A percentile compares a stretch with the other conserved stretches of the same genome.
Evolutionary conservation across 2,888 invertebrate genomes (phyloP).

Genomic region (Cosmia pyralina): DNA sequence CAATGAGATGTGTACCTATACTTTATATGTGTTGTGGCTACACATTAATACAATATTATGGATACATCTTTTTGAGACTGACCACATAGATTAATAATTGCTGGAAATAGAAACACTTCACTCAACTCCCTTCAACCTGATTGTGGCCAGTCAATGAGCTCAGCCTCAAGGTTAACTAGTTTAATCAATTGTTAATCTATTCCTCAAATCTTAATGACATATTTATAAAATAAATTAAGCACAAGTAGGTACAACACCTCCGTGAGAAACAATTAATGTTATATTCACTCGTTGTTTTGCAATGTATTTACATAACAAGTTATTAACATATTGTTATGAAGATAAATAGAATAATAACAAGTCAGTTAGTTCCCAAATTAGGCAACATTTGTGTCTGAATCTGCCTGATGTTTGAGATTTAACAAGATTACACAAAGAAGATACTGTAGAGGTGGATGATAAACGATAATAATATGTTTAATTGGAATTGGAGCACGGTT

Average conservation of each 20-base stretch:
- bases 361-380: slow-evolving; percentile 51
- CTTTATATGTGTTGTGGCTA: background rate
- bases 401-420: slow-evolving; percentile 15
- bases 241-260: slow-evolving; percentile 37
- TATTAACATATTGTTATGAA: slow-evolving; percentile 48
- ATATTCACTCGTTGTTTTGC: slow-evolving; percentile 49
- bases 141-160: slow-evolving; percentile 35
- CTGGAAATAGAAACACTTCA: slow-evolving; percentile 25
- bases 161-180: slow-evolving; percentile 59
- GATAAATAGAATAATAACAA: slow-evolving; percentile 47
- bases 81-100: background rate
- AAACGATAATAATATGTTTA: slow-evolving; percentile 12
- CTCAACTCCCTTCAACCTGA: slow-evolving; percentile 22
- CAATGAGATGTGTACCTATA: background rate
- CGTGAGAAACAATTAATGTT: slow-evolving; percentile 63
- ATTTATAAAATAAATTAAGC: slow-evolving; percentile 54
- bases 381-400: slow-evolving; percentile 35
- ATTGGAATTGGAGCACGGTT: slow-evolving; percentile 20
- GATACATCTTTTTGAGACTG: background rate
- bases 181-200: slow-evolving; percentile 52
- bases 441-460: background rate
- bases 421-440: slow-evolving; percentile 22
- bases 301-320: slow-evolving; percentile 60
- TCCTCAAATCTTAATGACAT: slow-evolving; percentile 63
- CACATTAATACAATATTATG: background rate